Evolutionary conservation across 2,113 vertebrate species (phyloP).

Genomic region (Prunella fulvescens): DNA sequence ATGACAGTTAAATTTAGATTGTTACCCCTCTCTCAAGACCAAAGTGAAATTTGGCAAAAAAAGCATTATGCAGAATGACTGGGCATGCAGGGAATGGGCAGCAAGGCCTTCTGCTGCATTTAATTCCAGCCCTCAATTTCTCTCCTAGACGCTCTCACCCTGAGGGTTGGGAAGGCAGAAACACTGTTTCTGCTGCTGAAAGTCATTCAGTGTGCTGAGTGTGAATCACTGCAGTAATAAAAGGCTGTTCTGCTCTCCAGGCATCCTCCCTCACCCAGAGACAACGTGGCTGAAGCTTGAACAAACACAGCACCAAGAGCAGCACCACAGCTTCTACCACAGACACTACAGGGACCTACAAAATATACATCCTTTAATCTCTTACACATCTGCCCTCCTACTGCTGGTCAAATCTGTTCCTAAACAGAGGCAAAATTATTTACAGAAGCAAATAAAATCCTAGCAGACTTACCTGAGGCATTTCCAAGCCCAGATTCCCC

Average conservation of each 20-base stretch:
- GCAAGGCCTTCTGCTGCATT: constrained; percentile 13
- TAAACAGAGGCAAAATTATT: not conserved
- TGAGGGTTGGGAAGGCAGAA: constrained; percentile 7
- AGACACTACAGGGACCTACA: not conserved
- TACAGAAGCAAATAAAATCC: not conserved
- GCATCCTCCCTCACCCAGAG: not conserved
- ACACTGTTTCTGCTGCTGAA: constrained; percentile 1
- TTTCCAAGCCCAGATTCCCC: constrained; percentile 87
- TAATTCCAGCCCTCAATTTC: constrained; percentile 6
- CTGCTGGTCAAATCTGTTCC: not conserved
- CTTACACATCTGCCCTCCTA: not conserved
- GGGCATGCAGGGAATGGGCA: not conserved
- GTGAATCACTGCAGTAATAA: constrained; percentile 55
- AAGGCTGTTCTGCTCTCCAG: constrained; percentile 38
- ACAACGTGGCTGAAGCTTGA: not conserved
- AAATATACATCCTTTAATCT: not conserved
- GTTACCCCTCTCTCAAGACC: not conserved
- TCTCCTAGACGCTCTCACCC: constrained; percentile 24
- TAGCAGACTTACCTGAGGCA: constrained; percentile 92
- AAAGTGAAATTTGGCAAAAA: not conserved
- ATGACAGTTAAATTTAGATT: not conserved
- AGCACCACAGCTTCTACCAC: not conserved
- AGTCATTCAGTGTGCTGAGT: constrained; percentile 13
- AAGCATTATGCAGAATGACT: not conserved
- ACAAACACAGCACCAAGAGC: not conserved